phyloP scores from a whole-genome alignment of 2,797 vertebrate genomes.

The Xenentodon cancila region DNA sequence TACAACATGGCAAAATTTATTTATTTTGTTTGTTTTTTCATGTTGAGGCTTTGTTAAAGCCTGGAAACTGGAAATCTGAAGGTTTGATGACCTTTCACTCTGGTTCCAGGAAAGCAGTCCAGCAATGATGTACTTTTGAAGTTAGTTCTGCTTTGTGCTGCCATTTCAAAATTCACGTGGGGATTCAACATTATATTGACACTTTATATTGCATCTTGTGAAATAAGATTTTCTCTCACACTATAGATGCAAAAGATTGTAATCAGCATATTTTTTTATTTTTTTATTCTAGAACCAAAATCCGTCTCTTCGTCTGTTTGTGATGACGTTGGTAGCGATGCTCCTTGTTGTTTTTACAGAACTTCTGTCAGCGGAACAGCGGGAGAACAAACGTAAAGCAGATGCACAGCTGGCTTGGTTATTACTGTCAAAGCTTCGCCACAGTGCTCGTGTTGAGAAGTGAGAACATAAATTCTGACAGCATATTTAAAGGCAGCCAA shows the following conservation, averaged over 20 bases:
- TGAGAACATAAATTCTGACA: conserved; percentile 26
- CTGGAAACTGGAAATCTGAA: conserved; percentile 28
- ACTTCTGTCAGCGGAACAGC: not conserved
- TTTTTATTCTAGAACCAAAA: not conserved
- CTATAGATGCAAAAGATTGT: not conserved
- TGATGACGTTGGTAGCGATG: conserved; percentile 7
- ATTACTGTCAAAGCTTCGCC: conserved; percentile 17
- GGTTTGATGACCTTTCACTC: not conserved
- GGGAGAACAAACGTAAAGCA: conserved; percentile 45
- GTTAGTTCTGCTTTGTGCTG: not conserved
- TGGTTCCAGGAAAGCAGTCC: not conserved
- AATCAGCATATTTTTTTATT: not conserved
- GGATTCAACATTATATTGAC: not conserved
- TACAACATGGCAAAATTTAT: no score
- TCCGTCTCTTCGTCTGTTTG: not conserved
- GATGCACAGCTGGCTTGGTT: conserved; percentile 43
- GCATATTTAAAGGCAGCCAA: conserved; percentile 21
- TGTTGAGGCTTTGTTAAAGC: conserved; percentile 7
- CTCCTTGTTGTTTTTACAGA: conserved; percentile 15
- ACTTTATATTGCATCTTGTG: no score
- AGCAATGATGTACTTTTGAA: conserved; percentile 7
- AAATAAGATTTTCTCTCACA: no score
- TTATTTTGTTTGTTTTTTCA: not conserved
- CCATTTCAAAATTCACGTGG: not conserved
- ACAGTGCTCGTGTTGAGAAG: conserved; percentile 9